Evolutionary conservation across 2,797 vertebrate genomes (phyloP).

Genomic region (Carapus acus): DNA sequence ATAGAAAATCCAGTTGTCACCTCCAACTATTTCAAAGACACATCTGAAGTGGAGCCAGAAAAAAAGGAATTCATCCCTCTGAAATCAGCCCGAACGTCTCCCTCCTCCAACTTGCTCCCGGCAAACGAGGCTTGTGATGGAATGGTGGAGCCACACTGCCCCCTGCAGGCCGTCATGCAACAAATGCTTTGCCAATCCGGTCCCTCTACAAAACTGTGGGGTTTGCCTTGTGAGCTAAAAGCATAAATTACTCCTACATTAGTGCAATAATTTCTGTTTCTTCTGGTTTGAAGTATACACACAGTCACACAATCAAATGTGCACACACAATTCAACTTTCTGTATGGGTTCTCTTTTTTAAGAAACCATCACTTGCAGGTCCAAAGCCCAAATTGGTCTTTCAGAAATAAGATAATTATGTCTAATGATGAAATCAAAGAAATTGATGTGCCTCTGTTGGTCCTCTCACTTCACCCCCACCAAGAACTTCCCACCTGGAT

Average conservation of each 20-base stretch:
- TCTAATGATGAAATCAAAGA: too few relatives aligned
- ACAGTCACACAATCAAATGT: too few relatives aligned
- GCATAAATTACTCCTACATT: slow-evolving; percentile 7
- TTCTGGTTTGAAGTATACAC: too few relatives aligned
- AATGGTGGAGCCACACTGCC: slow-evolving; percentile 63
- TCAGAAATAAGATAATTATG: too few relatives aligned
- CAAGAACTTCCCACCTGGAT: too few relatives aligned
- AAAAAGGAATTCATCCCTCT: slow-evolving; percentile 46
- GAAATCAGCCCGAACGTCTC: slow-evolving; percentile 47
- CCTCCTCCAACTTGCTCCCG: slow-evolving; percentile 34
- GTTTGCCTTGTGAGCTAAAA: slow-evolving; percentile 19
- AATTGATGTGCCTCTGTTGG: too few relatives aligned
- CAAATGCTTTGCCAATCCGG: not conserved
- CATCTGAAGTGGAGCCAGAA: slow-evolving; percentile 40
- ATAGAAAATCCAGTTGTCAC: slow-evolving; percentile 47
- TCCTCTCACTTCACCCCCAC: too few relatives aligned
- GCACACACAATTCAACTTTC: too few relatives aligned
- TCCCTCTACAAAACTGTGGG: slow-evolving; percentile 3
- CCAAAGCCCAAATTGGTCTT: too few relatives aligned
- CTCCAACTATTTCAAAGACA: slow-evolving; percentile 42
- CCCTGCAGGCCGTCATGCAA: slow-evolving; percentile 44
- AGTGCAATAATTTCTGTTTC: too few relatives aligned
- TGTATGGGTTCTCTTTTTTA: too few relatives aligned
- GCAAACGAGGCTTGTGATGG: not conserved
- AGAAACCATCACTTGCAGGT: too few relatives aligned